Evolutionary conservation across 2,113 vertebrate species (phyloP).

Genomic region (Actenoides hombroni): DNA sequence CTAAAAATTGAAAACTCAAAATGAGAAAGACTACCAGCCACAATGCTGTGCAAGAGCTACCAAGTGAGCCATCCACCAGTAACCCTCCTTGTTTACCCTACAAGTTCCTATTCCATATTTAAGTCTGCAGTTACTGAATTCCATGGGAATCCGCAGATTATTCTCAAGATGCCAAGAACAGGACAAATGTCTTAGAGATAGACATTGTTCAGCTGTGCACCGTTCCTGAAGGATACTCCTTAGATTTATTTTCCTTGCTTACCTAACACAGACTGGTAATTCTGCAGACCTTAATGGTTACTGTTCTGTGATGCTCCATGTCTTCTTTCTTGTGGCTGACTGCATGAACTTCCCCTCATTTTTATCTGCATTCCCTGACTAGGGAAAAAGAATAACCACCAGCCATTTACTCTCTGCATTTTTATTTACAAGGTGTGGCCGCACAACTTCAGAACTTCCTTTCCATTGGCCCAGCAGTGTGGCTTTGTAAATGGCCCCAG

Average conservation of each 20-base stretch:
- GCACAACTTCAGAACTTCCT: background rate
- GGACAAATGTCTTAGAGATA: background rate
- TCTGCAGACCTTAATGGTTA: background rate
- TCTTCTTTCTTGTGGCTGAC: background rate
- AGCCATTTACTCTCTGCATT: background rate
- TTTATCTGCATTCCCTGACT: background rate
- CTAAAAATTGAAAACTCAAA: background rate
- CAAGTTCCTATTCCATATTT: background rate
- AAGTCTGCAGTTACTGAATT: background rate
- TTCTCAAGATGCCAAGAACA: background rate
- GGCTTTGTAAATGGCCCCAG: constrained; percentile 18
- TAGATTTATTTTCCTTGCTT: background rate
- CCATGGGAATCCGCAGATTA: background rate
- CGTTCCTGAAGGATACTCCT: background rate
- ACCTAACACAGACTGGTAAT: background rate
- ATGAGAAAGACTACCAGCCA: background rate
- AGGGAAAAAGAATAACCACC: background rate
- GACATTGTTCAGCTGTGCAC: background rate
- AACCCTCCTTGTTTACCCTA: background rate
- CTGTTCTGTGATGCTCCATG: background rate
- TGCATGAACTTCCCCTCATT: background rate
- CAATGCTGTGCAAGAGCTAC: background rate
- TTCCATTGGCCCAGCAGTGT: constrained; percentile 10
- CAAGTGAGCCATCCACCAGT: background rate
- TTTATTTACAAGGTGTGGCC: background rate